Evolutionary conservation across 2,113 vertebrate species (phyloP).

Genomic region (Cettia cetti): DNA sequence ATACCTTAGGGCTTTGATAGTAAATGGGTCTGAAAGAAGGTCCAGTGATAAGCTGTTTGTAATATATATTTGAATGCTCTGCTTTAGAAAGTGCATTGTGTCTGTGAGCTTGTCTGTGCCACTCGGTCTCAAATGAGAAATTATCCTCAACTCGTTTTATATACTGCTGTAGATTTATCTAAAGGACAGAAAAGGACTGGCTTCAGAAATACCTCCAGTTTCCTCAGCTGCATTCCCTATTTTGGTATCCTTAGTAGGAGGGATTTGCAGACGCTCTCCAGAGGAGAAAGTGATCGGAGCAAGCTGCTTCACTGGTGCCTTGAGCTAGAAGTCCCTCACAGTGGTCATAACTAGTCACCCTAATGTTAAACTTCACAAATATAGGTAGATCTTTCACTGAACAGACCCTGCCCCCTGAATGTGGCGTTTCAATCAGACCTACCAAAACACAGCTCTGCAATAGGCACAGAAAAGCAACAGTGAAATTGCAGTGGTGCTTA

Average conservation of each 20-base stretch:
- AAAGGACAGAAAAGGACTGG: neutral
- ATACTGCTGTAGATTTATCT: neutral
- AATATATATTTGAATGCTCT: neutral
- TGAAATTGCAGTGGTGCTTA: neutral
- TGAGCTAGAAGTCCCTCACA: neutral
- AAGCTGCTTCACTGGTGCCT: neutral
- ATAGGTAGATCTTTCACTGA: neutral
- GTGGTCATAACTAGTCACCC: neutral
- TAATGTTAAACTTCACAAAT: neutral
- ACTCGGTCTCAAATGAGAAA: neutral
- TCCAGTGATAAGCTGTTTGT: neutral
- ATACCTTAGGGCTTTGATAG: neutral
- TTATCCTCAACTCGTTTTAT: neutral
- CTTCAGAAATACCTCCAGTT: neutral
- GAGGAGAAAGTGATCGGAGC: neutral
- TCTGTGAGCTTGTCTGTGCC: neutral
- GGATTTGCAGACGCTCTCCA: neutral
- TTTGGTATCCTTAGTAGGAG: neutral
- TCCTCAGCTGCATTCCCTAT: neutral
- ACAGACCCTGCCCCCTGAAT: neutral
- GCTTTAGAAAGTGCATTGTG: neutral
- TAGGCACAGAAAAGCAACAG: neutral
- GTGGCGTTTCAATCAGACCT: neutral
- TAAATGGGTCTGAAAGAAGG: neutral
- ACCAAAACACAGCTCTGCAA: neutral